Evolutionary conservation across 2,888 invertebrate species (phyloP), one percentile per base, ranked within the genome.

Genomic region (Mythimna pallens): DNA sequence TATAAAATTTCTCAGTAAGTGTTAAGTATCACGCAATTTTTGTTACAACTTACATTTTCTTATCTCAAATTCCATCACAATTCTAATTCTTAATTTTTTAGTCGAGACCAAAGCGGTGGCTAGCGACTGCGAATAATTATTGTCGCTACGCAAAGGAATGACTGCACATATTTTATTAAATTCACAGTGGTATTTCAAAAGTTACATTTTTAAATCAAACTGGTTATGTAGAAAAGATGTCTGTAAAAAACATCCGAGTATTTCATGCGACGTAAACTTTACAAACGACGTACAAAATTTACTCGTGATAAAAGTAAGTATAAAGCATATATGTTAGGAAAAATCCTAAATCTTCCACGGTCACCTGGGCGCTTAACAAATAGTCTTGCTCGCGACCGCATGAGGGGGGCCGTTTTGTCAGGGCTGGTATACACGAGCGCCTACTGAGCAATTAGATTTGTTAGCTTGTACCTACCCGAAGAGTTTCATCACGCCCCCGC

Each of bases 361-460:
- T 95, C 94, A 94, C 94, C 94, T 94, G 93, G 88, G 88, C 91
- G 89, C 89, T 87, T 92, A 92, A 94, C 94, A 93, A 94, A 95
- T 94, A 91, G 94, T 91, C 86, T 87, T 89, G 87, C 82, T 86
- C 89, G 74, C 89, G 87, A 90, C 93, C 94, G 90, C 94, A 93
- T 92, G 93, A 86, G 85, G 92, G 93, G 92, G 91, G 92, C 94
- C 93, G 93, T 85, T 95, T 94, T 94, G 93, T 95, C 95, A 94
- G 92, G 87, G 86, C 88, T 86, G 83, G 90, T 91, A 92, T 94
- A 94, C 94, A 93, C 90, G 93, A 92, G 93, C 95, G 93, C 95
- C 96, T 95, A 95, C 96, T 91, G 95, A 94, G 96, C 96, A 96
- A 96, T 96, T 96, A 96, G 96, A 96, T 96, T 95, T 96, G 96